Conservation (phyloP, 2,888 invertebrate species). For the Suillia variegata region DNA sequence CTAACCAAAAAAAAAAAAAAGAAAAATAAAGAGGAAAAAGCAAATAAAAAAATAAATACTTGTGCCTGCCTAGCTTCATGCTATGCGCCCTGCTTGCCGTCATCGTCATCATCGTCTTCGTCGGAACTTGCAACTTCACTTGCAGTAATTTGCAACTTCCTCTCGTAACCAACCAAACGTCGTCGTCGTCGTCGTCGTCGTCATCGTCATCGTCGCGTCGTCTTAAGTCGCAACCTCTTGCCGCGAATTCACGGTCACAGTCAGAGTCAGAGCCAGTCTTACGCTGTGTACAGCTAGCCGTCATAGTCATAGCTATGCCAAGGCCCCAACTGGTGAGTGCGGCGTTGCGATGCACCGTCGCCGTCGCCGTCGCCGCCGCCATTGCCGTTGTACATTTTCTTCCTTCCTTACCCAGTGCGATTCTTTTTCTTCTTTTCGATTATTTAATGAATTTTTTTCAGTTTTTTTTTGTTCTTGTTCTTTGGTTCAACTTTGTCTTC, state of each 20-base stretch:
- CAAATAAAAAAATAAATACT: too few species aligned
- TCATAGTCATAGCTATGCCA: too few species aligned
- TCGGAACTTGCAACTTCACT: neutral
- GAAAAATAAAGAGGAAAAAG: too few species aligned
- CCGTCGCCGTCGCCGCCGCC: neutral
- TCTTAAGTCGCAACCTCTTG: constrained; percentile 25
- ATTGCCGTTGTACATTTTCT: neutral
- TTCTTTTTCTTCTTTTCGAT: neutral
- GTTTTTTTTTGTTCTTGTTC: neutral
- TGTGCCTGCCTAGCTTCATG: too few species aligned
- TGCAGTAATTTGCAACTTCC: constrained; percentile 33
- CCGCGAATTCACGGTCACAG: constrained; percentile 35
- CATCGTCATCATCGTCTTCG: too few species aligned
- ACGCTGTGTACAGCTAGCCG: constrained; percentile 25
- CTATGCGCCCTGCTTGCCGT: too few species aligned
- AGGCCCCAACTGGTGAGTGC: neutral
- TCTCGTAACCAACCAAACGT: constrained; percentile 33
- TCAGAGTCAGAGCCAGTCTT: too few species aligned
- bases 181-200: constrained; percentile 5
- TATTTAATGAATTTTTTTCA: too few species aligned
- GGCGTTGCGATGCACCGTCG: neutral
- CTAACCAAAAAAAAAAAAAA: too few species aligned
- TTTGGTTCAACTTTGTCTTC: too few species aligned
- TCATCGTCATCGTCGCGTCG: neutral
- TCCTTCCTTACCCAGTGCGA: neutral